Conservation (phyloP, 1,140 invertebrate species). For the Halesus radiatus region DNA sequence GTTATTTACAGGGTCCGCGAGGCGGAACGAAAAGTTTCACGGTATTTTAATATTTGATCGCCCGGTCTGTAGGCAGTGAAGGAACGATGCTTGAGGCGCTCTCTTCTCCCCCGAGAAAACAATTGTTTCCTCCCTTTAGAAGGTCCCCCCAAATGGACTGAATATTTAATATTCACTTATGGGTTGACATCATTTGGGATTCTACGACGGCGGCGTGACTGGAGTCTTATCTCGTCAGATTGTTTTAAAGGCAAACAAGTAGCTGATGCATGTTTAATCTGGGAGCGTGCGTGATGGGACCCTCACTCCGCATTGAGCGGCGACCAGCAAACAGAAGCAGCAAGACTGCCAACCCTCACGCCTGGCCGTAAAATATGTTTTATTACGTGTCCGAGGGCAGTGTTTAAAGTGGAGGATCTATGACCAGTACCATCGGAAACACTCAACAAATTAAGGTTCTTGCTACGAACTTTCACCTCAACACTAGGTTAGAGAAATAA, state of each 20-base stretch:
- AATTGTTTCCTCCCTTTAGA: conserved; percentile 34
- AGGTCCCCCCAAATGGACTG: conserved; percentile 33
- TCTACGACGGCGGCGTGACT: conserved; percentile 55
- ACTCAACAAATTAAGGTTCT: too few relatives aligned
- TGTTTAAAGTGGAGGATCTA: background rate
- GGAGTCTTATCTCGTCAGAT: conserved; percentile 53
- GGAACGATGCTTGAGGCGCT: conserved; percentile 40
- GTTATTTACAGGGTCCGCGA: conserved; percentile 54
- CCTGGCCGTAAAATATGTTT: background rate
- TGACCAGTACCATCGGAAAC: background rate
- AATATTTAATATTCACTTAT: conserved; percentile 58
- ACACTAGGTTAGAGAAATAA: too few relatives aligned
- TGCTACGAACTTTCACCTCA: too few relatives aligned
- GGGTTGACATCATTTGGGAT: conserved; percentile 56
- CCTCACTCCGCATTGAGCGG: background rate
- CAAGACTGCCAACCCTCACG: too few relatives aligned
- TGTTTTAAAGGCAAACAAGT: conserved; percentile 51
- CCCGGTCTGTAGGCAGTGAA: conserved; percentile 36
- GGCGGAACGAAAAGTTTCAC: conserved; percentile 52
- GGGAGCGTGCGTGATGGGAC: conserved; percentile 6
- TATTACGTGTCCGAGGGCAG: conserved; percentile 12
- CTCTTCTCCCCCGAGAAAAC: conserved; percentile 42
- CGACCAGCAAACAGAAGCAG: background rate
- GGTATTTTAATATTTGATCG: conserved; percentile 54
- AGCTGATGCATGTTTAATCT: conserved; percentile 41